Percentiles rank a stretch among this genome's conserved stretches.
Conservation (phyloP, 2,888 invertebrate genomes). For the Eupithecia tripunctaria region DNA sequence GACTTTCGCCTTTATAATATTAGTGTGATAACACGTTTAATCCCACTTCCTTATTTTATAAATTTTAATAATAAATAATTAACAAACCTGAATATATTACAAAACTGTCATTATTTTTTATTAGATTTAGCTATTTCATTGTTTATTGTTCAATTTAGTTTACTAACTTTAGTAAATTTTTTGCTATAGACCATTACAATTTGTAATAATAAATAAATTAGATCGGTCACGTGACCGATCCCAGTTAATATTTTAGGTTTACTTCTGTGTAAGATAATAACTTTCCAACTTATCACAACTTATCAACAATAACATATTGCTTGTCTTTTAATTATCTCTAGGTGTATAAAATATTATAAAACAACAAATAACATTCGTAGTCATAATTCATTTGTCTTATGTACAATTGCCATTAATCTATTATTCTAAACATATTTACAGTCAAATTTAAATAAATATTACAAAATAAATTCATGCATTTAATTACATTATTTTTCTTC, state of each 20-base stretch:
- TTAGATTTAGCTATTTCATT: background rate
- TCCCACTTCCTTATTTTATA: background rate
- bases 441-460: background rate
- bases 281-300: background rate
- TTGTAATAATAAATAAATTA: background rate
- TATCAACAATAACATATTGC: constrained; percentile 19
- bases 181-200: no score
- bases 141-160: background rate
- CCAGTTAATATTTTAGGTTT: background rate
- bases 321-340: constrained; percentile 20
- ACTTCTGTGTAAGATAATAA: background rate
- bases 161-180: background rate
- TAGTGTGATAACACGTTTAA: background rate
- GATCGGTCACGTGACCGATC: background rate
- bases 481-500: background rate
- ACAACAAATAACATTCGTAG: constrained; percentile 4
- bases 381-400: background rate
- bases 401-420: constrained; percentile 1
- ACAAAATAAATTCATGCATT: background rate
- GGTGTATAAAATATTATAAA: constrained; percentile 17
- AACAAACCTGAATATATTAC: background rate
- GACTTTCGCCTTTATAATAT: no score
- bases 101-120: background rate
- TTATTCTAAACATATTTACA: background rate
- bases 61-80: background rate